Conservation (phyloP, 37 sponge, comb jelly and placozoan genomes). For the Tethya wilhelma region DNA sequence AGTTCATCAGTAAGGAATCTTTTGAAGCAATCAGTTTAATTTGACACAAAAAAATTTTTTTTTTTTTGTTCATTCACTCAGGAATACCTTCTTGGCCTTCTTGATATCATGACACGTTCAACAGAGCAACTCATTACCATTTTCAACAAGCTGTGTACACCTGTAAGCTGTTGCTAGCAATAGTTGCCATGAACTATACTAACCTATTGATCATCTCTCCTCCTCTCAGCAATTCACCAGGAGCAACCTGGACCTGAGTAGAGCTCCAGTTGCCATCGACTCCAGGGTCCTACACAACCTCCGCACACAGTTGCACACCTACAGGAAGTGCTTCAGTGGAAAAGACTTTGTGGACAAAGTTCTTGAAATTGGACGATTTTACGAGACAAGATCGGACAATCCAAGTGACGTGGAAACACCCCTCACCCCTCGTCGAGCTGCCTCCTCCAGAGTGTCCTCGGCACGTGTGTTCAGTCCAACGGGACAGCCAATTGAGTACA, state of each 20-base stretch:
- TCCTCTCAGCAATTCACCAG: slow-evolving; percentile 39
- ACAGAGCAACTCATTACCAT: slow-evolving; percentile 58
- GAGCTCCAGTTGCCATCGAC: slow-evolving; percentile 31
- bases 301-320: slow-evolving; percentile 39
- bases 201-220: background rate
- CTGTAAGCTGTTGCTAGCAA: slow-evolving; percentile 32
- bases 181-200: background rate
- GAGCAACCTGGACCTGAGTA: slow-evolving; percentile 28
- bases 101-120: slow-evolving; percentile 58
- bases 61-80: slow-evolving; percentile 13
- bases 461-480: background rate
- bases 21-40: background rate
- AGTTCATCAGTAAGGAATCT: slow-evolving; percentile 48
- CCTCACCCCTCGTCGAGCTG: background rate
- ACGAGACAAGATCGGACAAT: background rate
- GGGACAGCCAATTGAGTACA: slow-evolving; percentile 28
- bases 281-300: slow-evolving; percentile 28
- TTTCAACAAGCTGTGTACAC: slow-evolving; percentile 48
- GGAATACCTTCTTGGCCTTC: slow-evolving; percentile 68
- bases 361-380: slow-evolving; percentile 21
- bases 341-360: slow-evolving; percentile 59
- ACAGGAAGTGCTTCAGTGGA: slow-evolving; percentile 74
- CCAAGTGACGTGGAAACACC: background rate
- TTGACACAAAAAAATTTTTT: no score
- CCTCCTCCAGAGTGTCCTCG: background rate